Conservation (phyloP, 2,888 invertebrate genomes). For the Ametastegia equiseti region DNA sequence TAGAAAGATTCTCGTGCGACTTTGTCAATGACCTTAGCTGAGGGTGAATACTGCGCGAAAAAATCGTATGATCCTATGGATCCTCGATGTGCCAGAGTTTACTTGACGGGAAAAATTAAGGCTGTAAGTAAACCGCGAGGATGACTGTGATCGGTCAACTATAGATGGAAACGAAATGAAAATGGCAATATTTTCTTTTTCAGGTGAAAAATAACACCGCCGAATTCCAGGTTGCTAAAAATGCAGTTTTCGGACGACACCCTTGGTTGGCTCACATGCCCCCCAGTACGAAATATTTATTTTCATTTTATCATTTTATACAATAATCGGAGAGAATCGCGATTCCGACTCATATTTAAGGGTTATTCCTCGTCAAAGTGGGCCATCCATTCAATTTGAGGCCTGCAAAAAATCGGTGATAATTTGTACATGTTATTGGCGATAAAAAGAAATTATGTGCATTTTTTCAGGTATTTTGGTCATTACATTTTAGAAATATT, state of each 20-base stretch:
- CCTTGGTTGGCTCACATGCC: conserved; percentile 85
- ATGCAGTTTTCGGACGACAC: conserved; percentile 84
- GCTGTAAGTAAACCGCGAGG: conserved; percentile 75
- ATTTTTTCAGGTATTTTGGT: too few relatives aligned
- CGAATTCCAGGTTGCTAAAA: conserved; percentile 80
- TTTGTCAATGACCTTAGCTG: conserved; percentile 83
- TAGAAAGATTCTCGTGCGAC: conserved; percentile 83
- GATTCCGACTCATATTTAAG: conserved; percentile 9
- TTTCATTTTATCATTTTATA: neutral
- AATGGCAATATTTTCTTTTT: conserved; percentile 55
- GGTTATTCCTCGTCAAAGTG: too few relatives aligned
- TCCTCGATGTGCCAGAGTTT: conserved; percentile 86
- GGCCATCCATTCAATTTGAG: too few relatives aligned
- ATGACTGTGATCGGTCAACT: too few relatives aligned
- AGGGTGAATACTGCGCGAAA: conserved; percentile 82
- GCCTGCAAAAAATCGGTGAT: too few relatives aligned
- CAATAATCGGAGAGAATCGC: neutral
- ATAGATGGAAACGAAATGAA: too few relatives aligned
- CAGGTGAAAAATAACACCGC: conserved; percentile 79
- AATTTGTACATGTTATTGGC: too few relatives aligned
- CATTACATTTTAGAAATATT: too few relatives aligned
- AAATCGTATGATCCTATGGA: conserved; percentile 85
- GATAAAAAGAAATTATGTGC: too few relatives aligned
- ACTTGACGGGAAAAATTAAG: conserved; percentile 83
- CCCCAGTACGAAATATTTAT: conserved; percentile 74